Evolutionary conservation across 1,140 invertebrate genomes (phyloP).

Genomic region (Ceratitis capitata): DNA sequence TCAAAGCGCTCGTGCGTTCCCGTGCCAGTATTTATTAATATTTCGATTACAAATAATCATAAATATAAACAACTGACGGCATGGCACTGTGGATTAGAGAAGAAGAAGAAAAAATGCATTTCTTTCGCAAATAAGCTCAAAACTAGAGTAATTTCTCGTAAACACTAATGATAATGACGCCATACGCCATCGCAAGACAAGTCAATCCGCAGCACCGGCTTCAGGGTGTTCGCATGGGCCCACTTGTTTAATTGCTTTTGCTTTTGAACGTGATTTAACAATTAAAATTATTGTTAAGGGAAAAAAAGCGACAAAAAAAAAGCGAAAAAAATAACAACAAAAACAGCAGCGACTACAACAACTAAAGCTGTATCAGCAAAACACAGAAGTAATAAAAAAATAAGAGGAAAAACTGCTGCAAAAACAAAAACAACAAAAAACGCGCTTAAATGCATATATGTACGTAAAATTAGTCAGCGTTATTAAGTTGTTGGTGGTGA

Average conservation of each 20-base stretch:
- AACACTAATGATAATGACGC: not conserved
- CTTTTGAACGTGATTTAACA: slow-evolving; percentile 28
- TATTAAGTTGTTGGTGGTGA: not conserved
- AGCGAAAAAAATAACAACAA: not conserved
- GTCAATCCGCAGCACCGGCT: not conserved
- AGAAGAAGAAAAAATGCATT: not conserved
- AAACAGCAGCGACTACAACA: not conserved
- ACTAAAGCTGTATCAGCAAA: not conserved
- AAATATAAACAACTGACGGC: not conserved
- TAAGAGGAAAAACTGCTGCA: not conserved
- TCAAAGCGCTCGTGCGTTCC: not conserved
- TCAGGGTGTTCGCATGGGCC: not conserved
- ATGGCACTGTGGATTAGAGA: not conserved
- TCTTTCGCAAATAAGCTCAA: not conserved
- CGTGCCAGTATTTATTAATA: not conserved
- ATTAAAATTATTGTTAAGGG: not conserved
- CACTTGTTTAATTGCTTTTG: slow-evolving; percentile 27
- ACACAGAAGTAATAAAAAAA: not conserved
- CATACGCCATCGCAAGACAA: not conserved
- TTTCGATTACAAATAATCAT: not conserved
- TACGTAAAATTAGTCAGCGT: not conserved
- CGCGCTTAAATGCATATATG: not conserved
- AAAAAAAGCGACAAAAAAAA: not conserved
- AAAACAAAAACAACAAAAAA: not conserved
- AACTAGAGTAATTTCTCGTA: not conserved